These are phyloP conservation scores for Pterobdella sp. DNA, from an alignment of 2,888 invertebrate genomes.

Conservation along the genomic window DNA sequence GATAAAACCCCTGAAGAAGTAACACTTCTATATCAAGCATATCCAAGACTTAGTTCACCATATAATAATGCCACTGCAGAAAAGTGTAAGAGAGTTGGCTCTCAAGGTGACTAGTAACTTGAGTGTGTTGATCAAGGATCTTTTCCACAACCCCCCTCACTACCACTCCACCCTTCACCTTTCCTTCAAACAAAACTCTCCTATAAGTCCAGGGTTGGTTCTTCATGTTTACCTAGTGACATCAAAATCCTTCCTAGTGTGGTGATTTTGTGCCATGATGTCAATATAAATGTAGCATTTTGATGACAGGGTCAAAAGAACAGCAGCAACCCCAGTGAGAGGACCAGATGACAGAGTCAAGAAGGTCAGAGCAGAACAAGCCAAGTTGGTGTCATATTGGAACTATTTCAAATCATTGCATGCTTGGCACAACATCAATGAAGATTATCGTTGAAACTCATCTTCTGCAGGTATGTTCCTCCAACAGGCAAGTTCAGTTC, in stretches of 20 bases:
- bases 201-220: not conserved
- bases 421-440: not conserved
- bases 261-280: not conserved
- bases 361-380: slow-evolving; percentile 6
- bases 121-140: slow-evolving; percentile 79
- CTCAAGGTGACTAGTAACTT: slow-evolving; percentile 85
- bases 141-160: slow-evolving; percentile 86
- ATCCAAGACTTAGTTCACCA: no score
- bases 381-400: not conserved
- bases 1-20: slow-evolving; percentile 1
- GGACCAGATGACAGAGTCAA: not conserved
- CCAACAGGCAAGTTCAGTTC: slow-evolving; percentile 50
- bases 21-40: not conserved
- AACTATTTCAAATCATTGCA: not conserved
- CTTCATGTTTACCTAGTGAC: no score
- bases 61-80: no score
- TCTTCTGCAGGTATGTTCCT: slow-evolving; percentile 45
- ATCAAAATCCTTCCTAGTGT: no score
- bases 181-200: slow-evolving; percentile 47
- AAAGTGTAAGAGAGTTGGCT: slow-evolving; percentile 57
- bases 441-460: not conserved
- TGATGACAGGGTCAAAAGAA: slow-evolving; percentile 19
- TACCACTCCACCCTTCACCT: slow-evolving; percentile 61
- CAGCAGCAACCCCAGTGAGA: not conserved
- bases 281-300: not conserved